Evolutionary conservation across 2,888 invertebrate genomes (phyloP), one percentile per base, ranked within the genome.

Genomic region (Tiliacea aurago): DNA sequence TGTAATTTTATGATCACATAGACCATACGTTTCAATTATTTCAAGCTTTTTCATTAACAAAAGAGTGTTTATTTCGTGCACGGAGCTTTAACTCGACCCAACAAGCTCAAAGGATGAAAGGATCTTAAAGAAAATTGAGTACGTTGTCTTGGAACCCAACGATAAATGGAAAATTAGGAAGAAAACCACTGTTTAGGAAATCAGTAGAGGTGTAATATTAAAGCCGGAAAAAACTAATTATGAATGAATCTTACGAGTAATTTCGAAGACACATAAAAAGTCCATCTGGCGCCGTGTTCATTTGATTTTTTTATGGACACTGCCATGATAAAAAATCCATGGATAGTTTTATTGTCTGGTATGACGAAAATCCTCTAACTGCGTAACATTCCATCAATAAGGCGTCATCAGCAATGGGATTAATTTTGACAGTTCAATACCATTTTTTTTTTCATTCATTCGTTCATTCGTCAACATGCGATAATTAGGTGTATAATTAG

Each of bases 121-220:
- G 61, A 63, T 70, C 64, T 73, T 53, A 63, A 53, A 53, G 75
- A 76, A 84, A 84, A 80, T 83, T 33, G n/a, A 33, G n/a, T 41
- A 70, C 73, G 64, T 72, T 72, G 70, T 76, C 70, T 69, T 70
- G 28, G 62, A 59, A 74, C 67, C 72, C 73, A 76, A 73, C 67
- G 59, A 18, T 23, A 61, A 69, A 45, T 41, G 11, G 37, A 49
- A 55, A 37, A 37, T 37, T 37, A 65, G 28, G 43, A 65, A 55
- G 49, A 28, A 45, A 63, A 45, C 41, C 41, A 23, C n/a, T 65
- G 37, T 49, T 61, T 10, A 23, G 49, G 37, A 58, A 37, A 62
- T 51, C 15, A 20, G 28, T 41, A 70, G 28, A 64, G 49, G 28
- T 47, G 20, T 47, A 28, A n/a, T n/a, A 45, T 43, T 49, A 63